Evolutionary conservation across 2,113 vertebrate genomes (phyloP).

Genomic region (Lycaon pictus): DNA sequence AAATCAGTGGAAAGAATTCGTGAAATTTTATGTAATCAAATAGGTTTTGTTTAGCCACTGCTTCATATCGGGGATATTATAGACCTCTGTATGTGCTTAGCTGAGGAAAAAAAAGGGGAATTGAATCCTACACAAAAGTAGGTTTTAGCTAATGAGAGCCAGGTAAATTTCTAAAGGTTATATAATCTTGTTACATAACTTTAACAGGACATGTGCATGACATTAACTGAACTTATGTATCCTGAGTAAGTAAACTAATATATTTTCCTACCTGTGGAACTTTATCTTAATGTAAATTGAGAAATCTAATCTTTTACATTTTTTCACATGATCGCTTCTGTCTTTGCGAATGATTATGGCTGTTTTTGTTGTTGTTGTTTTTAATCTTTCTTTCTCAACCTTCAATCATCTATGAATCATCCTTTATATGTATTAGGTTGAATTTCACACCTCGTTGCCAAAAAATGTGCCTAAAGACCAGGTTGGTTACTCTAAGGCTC

Average conservation of each 20-base stretch:
- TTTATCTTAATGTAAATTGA: conserved; percentile 74
- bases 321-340: conserved; percentile 60
- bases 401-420: conserved; percentile 64
- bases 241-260: conserved; percentile 72
- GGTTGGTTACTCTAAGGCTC: not conserved
- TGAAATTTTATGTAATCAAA: conserved; percentile 53
- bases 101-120: not conserved
- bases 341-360: conserved; percentile 39
- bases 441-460: conserved; percentile 50
- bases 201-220: not conserved
- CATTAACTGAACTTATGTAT: conserved; percentile 63
- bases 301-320: conserved; percentile 72
- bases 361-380: not conserved
- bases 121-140: conserved; percentile 44
- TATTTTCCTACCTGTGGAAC: conserved; percentile 66
- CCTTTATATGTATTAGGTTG: conserved; percentile 1
- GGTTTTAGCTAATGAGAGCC: conserved; percentile 61
- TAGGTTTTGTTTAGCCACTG: conserved; percentile 53
- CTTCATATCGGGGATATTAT: conserved; percentile 40
- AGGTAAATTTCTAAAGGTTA: conserved; percentile 65
- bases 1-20: conserved; percentile 47
- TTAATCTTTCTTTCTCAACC: conserved; percentile 30
- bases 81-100: conserved; percentile 4
- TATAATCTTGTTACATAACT: conserved; percentile 74
- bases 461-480: conserved; percentile 39